Evolutionary conservation across 1,140 invertebrate genomes (phyloP), one percentile per base, ranked within the genome.

Genomic region (Bombus picipes): DNA sequence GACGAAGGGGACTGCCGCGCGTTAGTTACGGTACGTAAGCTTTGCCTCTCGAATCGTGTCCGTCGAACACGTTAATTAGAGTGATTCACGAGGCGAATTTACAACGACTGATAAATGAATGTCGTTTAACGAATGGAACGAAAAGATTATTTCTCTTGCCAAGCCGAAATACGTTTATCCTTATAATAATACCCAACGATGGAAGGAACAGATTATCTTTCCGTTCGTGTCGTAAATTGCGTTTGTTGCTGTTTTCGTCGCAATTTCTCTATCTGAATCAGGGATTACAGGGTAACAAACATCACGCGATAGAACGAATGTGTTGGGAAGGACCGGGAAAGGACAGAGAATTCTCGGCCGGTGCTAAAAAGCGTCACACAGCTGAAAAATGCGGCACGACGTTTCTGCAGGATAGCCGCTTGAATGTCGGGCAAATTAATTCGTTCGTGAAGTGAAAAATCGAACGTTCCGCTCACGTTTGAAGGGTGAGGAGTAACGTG

Each of bases 101-200:
- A 70, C 86, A 66, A 83, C 73, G 72, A 79, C 86, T 85, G 77
- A 90, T 88, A 90, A 90, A 90, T 90, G 88, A 88, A 73, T 28
- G 75, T 78, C 85, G 75, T 90, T 90, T 81, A 88, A 83, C 81
- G 74, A 74, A 90, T 66, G 85, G n/a, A 32, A 66, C n/a, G 28
- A 53, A 80, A 80, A 34, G 43, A 70, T 80, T 47, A 53, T 25
- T 32, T n/a, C 71, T 9, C 37, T 12, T 47, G 5, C 71, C 28
- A 37, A 12, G 34, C 6, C 28, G 34, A 71, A 62, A 34, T 43
- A 62, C 41, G 22, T 34, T 25, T 25, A 3, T n/a, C n/a, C 8
- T 43, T 9, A 28, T 76, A 18, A 59, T 76, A 10, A 59, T 4
- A 28, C 15, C 28, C 28, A 59, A 76, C 53, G 47, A 53, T 53